phyloP scores from a whole-genome alignment of 2,797 vertebrate species.

The Leucoraja ocellata region DNA sequence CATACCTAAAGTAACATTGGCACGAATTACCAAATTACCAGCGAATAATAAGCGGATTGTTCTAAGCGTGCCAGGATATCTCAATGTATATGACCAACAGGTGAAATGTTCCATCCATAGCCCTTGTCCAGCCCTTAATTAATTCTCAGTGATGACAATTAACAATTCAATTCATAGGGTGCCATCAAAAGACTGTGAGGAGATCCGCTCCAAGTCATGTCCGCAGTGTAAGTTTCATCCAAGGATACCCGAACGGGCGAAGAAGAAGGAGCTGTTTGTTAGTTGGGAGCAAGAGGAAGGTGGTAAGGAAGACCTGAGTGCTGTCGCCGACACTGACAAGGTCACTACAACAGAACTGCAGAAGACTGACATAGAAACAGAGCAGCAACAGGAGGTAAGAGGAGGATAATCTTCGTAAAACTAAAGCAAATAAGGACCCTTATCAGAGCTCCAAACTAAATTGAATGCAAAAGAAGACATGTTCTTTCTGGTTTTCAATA shows the following conservation, averaged over 20 bases:
- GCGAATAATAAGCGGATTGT: not conserved
- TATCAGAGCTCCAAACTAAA: not conserved
- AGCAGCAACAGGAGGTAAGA: not conserved
- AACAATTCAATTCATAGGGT: constrained; percentile 6
- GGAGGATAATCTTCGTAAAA: not conserved
- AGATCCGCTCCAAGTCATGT: not conserved
- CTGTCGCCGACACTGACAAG: not conserved
- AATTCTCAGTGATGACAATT: not conserved
- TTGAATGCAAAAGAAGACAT: not conserved
- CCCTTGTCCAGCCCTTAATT: not conserved
- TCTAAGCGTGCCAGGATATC: not conserved
- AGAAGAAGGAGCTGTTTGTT: not conserved
- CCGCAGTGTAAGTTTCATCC: not conserved
- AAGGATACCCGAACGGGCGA: not conserved
- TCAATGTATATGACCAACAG: too few species aligned
- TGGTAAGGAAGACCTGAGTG: not conserved
- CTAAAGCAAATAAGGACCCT: not conserved
- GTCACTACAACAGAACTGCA: not conserved
- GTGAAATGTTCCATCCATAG: not conserved
- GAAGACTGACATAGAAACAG: not conserved
- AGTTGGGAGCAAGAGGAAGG: not conserved
- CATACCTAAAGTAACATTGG: not conserved
- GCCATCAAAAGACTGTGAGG: not conserved
- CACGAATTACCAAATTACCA: not conserved
- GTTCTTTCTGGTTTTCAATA: not conserved